phyloP scores from a whole-genome alignment of 1,140 invertebrate genomes.

The Andrena cerasifolii region DNA sequence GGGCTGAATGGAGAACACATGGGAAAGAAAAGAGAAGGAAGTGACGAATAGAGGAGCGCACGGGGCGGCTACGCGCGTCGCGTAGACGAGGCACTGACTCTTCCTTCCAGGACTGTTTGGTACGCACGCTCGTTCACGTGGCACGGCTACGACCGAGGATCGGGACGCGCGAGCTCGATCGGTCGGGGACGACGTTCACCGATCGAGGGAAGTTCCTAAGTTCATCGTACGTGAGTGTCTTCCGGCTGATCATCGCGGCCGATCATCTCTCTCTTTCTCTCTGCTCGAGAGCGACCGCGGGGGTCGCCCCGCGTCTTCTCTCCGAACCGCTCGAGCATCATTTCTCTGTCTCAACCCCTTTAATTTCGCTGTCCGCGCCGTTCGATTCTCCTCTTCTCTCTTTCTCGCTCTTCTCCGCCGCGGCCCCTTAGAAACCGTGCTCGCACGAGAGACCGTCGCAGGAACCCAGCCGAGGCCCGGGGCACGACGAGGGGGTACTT shows the following conservation, averaged over 20 bases:
- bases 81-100: slow-evolving; percentile 7
- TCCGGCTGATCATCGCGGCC: slow-evolving; percentile 26
- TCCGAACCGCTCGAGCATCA: slow-evolving; percentile 35
- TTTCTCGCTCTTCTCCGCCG: slow-evolving; percentile 25
- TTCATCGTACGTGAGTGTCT: slow-evolving; percentile 42
- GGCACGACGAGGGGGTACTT: no score
- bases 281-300: slow-evolving; percentile 24
- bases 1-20: neutral
- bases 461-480: no score
- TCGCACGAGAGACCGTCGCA: no score
- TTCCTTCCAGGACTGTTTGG: slow-evolving; percentile 12
- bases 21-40: neutral
- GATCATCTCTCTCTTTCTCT: slow-evolving; percentile 43
- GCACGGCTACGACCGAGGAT: neutral
- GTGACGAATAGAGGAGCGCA: neutral
- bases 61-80: no score
- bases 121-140: slow-evolving; percentile 20
- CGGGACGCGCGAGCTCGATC: slow-evolving; percentile 39
- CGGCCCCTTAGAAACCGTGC: neutral
- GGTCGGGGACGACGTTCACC: slow-evolving; percentile 50
- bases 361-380: neutral
- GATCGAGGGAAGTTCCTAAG: slow-evolving; percentile 43
- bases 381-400: slow-evolving; percentile 10
- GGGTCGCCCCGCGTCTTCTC: slow-evolving; percentile 17
- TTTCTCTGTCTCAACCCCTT: slow-evolving; percentile 7